These are phyloP conservation scores for Oscheius sp. DNA, from an alignment of 2,888 invertebrate genomes.

Conservation along the genomic window DNA sequence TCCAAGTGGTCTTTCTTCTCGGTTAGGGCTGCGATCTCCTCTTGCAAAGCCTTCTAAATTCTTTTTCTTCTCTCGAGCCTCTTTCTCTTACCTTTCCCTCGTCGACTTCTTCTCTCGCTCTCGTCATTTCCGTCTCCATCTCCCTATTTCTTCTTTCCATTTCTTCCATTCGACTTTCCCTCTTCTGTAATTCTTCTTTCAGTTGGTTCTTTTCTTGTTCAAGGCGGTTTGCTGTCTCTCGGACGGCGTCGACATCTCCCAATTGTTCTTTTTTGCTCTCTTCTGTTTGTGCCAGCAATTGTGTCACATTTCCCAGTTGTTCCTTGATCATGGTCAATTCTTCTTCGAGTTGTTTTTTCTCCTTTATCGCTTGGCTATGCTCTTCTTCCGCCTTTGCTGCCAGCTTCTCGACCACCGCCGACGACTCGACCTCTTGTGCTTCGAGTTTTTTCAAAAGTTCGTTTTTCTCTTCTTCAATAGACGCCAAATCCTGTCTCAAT, in stretches of 20 bases:
- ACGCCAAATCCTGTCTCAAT: not conserved
- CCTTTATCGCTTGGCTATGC: not conserved
- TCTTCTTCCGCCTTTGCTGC: constrained; percentile 9
- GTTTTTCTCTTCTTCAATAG: constrained; percentile 1
- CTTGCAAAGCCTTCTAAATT: not conserved
- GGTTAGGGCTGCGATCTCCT: not conserved
- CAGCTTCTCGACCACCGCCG: not conserved
- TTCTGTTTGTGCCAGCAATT: not conserved
- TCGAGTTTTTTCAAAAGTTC: not conserved
- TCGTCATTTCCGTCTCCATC: not conserved
- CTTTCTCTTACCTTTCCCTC: not conserved
- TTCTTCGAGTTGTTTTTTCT: constrained; percentile 8
- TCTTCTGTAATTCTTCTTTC: not conserved
- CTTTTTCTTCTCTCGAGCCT: too few relatives aligned
- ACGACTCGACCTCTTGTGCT: not conserved
- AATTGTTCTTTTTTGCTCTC: not conserved
- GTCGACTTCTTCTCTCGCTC: not conserved
- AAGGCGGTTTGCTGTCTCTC: not conserved
- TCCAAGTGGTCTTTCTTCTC: constrained; percentile 10
- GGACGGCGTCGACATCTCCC: not conserved
- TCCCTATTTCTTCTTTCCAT: not conserved
- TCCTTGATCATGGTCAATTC: constrained; percentile 14
- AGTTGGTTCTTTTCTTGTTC: not conserved
- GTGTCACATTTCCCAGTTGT: not conserved
- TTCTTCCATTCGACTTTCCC: not conserved